Conservation (phyloP, 2,113 vertebrate genomes). For the Pavo muticus region DNA sequence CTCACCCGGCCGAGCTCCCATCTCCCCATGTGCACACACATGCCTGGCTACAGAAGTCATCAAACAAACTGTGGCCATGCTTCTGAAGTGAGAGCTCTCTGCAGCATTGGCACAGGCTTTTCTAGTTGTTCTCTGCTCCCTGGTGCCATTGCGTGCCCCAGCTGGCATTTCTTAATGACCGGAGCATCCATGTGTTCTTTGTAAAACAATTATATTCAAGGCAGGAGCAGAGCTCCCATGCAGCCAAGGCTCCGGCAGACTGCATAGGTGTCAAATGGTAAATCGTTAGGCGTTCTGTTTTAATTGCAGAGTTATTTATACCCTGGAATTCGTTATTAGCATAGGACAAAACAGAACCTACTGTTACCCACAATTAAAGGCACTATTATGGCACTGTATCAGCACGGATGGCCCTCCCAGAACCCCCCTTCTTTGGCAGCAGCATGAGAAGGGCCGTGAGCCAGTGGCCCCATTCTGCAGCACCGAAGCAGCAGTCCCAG, state of each 20-base stretch:
- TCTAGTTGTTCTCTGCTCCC: conserved; percentile 22
- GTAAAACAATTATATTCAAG: conserved; percentile 49
- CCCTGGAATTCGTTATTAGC: conserved; percentile 56
- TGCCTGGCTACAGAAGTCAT: background rate
- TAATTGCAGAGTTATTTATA: conserved; percentile 67
- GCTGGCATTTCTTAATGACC: conserved; percentile 32
- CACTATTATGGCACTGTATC: background rate
- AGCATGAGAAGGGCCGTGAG: background rate
- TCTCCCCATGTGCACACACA: accelerated
- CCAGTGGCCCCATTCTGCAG: background rate
- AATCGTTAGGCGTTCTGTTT: conserved; percentile 42
- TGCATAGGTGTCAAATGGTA: conserved; percentile 49
- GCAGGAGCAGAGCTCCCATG: background rate
- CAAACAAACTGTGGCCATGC: background rate
- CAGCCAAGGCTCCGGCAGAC: background rate
- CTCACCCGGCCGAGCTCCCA: background rate
- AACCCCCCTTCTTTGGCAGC: background rate
- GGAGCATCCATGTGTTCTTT: conserved; percentile 4
- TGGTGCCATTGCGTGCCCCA: background rate
- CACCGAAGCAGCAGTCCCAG: background rate
- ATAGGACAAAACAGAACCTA: conserved; percentile 20
- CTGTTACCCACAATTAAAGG: conserved; percentile 23
- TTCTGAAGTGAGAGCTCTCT: background rate
- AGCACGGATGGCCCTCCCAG: background rate
- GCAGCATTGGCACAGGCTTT: background rate